phyloP scores from a whole-genome alignment of 2,113 vertebrate genomes.

The Ameiurus melas region DNA sequence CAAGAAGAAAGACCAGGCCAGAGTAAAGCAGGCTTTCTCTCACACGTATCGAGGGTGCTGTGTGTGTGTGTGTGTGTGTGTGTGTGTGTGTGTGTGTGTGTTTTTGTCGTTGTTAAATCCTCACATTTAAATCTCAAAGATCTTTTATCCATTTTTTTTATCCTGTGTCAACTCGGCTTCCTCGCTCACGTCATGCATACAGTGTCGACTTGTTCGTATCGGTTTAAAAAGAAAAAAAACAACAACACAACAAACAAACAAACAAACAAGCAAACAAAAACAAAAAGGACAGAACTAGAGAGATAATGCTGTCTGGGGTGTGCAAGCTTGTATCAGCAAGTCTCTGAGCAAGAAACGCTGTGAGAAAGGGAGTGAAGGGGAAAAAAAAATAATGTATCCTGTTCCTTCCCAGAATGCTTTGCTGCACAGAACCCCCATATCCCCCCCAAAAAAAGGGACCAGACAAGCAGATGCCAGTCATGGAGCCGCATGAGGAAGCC shows the following conservation, averaged over 20 bases:
- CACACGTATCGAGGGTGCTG: neutral
- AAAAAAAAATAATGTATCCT: conserved; percentile 33
- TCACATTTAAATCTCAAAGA: conserved; percentile 36
- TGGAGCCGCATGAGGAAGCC: conserved; percentile 10
- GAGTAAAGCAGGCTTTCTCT: conserved; percentile 58
- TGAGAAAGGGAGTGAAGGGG: conserved; percentile 39
- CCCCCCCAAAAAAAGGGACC: conserved; percentile 64
- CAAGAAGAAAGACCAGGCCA: conserved; percentile 69
- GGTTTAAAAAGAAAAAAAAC: neutral
- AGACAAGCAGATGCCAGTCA: conserved; percentile 21
- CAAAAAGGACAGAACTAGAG: neutral
- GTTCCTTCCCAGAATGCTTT: conserved; percentile 70
- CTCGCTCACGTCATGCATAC: conserved; percentile 43
- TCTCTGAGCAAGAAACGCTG: conserved; percentile 86
- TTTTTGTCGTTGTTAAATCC: neutral
- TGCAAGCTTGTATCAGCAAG: conserved; percentile 86
- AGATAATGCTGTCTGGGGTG: conserved; percentile 42
- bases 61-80: neutral
- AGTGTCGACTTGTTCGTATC: conserved; percentile 47
- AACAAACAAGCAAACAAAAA: neutral
- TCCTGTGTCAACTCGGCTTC: conserved; percentile 11
- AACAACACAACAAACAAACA: neutral
- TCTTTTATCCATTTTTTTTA: neutral
- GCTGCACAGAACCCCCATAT: conserved; percentile 73
- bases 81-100: neutral